Base-by-base conservation (phyloP, 2,113 vertebrate genomes). In the Platichthys stellatus region DNA sequence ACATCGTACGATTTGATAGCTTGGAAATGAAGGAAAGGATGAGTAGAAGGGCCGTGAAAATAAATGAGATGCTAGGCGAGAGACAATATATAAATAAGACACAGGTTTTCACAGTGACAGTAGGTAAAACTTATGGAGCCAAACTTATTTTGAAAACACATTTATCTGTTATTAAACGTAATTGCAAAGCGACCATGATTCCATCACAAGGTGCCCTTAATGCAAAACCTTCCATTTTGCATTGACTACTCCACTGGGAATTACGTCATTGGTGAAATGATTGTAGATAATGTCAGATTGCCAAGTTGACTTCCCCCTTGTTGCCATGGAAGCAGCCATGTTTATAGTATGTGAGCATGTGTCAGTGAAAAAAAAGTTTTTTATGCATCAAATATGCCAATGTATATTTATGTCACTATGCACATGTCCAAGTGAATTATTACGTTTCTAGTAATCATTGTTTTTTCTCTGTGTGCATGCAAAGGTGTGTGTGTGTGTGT, bases 251-350 rank as follows among this genome's bases (percentile, higher is more conserved):
- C 54, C 14, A 40, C 3, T 54, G 65, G 62, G 54, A 79, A 80
- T 86, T 62, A 35, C 47, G 26, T 76, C 47, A 78, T 54, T 60
- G 51, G 26, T 74, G 9, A 74, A 79, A 72, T 71, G 15, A 56
- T 38, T 78, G 21, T 38, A 58, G 54, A 79, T 65, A 38, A 64
- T 78, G 78, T 81, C 23, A 68, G 51, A 72, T 56, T 69, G 38
- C n/a, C 40, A 61, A n/a, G 69, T 4, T 26, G 47, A 57, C 17
- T 23, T 61, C 20, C 54, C 18, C 23, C 21, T 69, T 54, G 64
- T 81, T 79, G 64, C 77, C 69, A 83, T 80, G 76, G 72, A 73
- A 63, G 63, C 68, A 31, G 1, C 49, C 24, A 53, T 67, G 21
- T 81, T 57, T 74, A 20, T 35, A 51, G 40, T 23, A 0, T 24